phyloP scores from a whole-genome alignment of 2,888 invertebrate species.

The Chrysolina haemoptera region DNA sequence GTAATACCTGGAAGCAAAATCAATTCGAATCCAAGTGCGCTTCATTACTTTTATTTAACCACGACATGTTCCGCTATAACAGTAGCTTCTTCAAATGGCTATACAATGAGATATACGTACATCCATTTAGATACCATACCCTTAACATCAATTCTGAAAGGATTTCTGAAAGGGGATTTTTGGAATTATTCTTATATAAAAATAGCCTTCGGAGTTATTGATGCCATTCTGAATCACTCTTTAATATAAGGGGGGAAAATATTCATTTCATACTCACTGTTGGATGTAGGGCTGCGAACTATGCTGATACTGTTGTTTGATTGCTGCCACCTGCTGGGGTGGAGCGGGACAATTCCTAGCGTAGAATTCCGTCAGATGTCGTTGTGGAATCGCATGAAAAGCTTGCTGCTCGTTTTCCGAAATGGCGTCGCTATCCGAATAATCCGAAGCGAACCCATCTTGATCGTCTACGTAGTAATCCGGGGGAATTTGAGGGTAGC shows the following conservation, averaged over 20 bases:
- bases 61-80: too few relatives aligned
- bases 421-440: conserved; percentile 56
- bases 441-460: conserved; percentile 57
- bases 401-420: conserved; percentile 43
- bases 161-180: too few relatives aligned
- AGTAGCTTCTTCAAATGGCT: too few relatives aligned
- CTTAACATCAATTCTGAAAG: too few relatives aligned
- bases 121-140: too few relatives aligned
- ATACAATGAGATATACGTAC: too few relatives aligned
- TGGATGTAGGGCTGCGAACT: conserved; percentile 40
- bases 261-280: conserved; percentile 34
- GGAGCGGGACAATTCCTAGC: conserved; percentile 45
- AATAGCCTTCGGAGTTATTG: too few relatives aligned
- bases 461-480: conserved; percentile 56
- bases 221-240: too few relatives aligned
- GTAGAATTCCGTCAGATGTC: conserved; percentile 56
- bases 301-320: conserved; percentile 19
- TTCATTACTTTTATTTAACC: too few relatives aligned
- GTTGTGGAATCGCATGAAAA: conserved; percentile 23
- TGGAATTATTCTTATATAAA: too few relatives aligned
- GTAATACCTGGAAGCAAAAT: conserved; percentile 32
- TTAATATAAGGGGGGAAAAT: neutral
- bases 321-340: conserved; percentile 32
- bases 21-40: neutral
- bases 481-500: conserved; percentile 28